phyloP scores from a whole-genome alignment of 2,113 vertebrate species.

The Indicator maculatus region DNA sequence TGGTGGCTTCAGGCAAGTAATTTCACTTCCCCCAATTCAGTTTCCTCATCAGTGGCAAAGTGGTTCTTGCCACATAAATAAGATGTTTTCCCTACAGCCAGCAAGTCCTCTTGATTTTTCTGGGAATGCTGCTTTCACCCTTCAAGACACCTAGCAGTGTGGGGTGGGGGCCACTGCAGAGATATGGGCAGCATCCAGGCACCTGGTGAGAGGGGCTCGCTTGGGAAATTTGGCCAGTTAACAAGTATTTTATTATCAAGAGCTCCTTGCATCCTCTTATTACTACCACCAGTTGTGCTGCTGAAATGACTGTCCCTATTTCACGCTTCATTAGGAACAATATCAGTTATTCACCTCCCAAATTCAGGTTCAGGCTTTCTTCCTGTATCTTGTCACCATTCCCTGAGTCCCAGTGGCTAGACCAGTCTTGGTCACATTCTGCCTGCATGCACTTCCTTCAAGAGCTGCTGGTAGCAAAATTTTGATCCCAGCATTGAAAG shows the following conservation, averaged over 20 bases:
- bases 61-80: not conserved
- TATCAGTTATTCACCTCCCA: not conserved
- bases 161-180: not conserved
- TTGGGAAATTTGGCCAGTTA: rapidly evolving
- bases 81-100: not conserved
- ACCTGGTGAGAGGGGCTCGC: not conserved
- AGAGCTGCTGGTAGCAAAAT: not conserved
- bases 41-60: constrained; percentile 19
- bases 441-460: not conserved
- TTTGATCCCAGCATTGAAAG: not conserved
- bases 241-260: not conserved
- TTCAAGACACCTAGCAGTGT: not conserved
- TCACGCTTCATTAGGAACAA: not conserved
- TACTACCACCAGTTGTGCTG: not conserved
- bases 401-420: rapidly evolving
- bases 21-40: not conserved
- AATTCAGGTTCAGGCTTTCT: not conserved
- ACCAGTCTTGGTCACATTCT: not conserved
- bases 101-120: rapidly evolving
- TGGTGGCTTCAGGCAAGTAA: constrained; percentile 27
- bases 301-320: not conserved
- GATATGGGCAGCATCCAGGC: not conserved
- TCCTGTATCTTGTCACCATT: rapidly evolving
- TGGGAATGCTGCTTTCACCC: not conserved
- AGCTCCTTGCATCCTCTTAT: not conserved